phyloP scores from a whole-genome alignment of 1,140 invertebrate species.

The Pteromalus puparum region DNA sequence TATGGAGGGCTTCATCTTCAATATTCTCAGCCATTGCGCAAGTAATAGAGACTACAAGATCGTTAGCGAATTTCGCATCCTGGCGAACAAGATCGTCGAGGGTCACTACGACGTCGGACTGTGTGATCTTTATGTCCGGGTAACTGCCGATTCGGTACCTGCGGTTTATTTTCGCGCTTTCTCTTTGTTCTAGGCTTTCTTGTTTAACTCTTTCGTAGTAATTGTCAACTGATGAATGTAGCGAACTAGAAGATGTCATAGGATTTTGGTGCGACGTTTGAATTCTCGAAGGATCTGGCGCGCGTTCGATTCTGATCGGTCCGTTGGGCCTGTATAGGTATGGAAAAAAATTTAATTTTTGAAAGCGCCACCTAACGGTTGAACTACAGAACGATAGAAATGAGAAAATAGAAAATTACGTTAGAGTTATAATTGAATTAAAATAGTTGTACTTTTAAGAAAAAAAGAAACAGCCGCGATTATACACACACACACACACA shows the following conservation, averaged over 20 bases:
- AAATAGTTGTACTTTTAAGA: too few species aligned
- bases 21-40: conserved; percentile 39
- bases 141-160: conserved; percentile 77
- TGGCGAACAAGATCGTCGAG: conserved; percentile 78
- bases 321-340: neutral
- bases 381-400: too few species aligned
- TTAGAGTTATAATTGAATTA: too few species aligned
- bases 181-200: neutral
- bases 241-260: neutral
- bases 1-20: conserved; percentile 34
- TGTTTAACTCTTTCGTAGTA: conserved; percentile 5
- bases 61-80: conserved; percentile 63
- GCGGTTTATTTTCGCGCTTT: neutral
- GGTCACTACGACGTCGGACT: conserved; percentile 79
- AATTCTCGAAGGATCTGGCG: neutral
- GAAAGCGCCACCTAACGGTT: too few species aligned
- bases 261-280: neutral
- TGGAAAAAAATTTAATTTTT: neutral
- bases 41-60: conserved; percentile 63
- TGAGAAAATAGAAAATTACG: too few species aligned
- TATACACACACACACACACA: too few species aligned
- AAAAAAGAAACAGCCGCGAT: too few species aligned
- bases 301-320: neutral
- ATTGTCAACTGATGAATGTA: neutral
- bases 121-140: conserved; percentile 83